Evolutionary conservation across 2,113 vertebrate genomes (phyloP).

Genomic region (Gallinago media): DNA sequence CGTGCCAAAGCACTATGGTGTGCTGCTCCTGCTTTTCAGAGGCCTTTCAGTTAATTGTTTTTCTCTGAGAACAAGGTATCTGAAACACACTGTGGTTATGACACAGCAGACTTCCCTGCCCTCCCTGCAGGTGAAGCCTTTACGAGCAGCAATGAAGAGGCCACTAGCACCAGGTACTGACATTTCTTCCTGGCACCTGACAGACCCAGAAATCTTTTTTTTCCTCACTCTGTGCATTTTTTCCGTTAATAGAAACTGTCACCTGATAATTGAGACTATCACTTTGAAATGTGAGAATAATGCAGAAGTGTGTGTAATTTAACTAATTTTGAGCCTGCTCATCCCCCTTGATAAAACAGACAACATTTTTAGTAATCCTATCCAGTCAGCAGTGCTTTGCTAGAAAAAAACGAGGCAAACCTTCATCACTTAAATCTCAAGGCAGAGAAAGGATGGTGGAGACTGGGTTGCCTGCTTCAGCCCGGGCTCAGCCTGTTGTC

Average conservation of each 20-base stretch:
- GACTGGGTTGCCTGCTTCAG: neutral
- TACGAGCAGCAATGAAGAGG: neutral
- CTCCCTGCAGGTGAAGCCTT: neutral
- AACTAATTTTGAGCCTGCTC: neutral
- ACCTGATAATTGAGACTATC: slow-evolving; percentile 35
- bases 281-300: neutral
- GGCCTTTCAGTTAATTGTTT: neutral
- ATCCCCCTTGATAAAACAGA: neutral
- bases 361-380: neutral
- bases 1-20: neutral
- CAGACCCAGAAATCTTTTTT: neutral
- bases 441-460: neutral
- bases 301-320: neutral
- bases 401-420: neutral
- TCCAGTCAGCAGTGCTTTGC: neutral
- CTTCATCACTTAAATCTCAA: neutral
- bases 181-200: neutral
- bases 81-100: neutral
- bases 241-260: neutral
- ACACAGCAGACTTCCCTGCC: neutral
- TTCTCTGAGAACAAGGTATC: neutral
- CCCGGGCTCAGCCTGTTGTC: neutral
- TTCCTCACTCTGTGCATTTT: neutral
- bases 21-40: neutral
- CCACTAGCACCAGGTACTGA: neutral